Base-by-base conservation (phyloP, 2,113 vertebrate species). In the Ramphastos sulfuratus region DNA sequence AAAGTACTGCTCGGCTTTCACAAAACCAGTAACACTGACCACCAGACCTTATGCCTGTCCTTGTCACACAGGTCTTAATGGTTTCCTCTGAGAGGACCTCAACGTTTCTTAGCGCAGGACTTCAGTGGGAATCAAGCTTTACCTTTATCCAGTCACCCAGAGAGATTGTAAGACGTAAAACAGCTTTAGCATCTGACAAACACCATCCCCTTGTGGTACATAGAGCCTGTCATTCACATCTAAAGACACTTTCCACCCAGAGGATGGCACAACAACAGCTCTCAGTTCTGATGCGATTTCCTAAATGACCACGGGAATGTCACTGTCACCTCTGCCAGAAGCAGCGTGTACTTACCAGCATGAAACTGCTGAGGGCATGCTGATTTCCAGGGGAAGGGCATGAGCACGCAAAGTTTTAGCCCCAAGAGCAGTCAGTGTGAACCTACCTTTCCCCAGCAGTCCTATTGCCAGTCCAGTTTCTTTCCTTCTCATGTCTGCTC, bases 271-370 rank as follows among this genome's bases (percentile, higher is more conserved):
- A 55, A 59, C 31, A 50, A 44, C 58, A 94, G 54, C 39, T 89
- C 54, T 83, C 80, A 23, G 35, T n/a, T 79, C 63, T 65, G 77
- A 81, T 14, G 28, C 0, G 0, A 23, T 39, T 55, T 75, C 35
- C 86, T 72, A 46, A 65, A 44, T 10, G n/a, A 75, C n/a, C 54
- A 44, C 0, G 0, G 61, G 20, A 77, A 56, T 0, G 3, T 6
- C 81, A 56, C 12, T 70, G 31, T 44, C 19, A 12, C 8, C 48
- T 77, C 56, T 28, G 30, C 64, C 58, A 0, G 0, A 75, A 46
- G 9, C 33, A 64, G 44, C 16, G 1, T 2, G 7, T 33, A 75
- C 83, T 84, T 21, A 88, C 83, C 80, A 56, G 50, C 0, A 0
- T 28, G 30, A 35, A 81, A 28, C 0, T 6, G 23, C 0, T 13